Conservation (phyloP, 2,888 invertebrate species). For the Agrotis ipsilon region DNA sequence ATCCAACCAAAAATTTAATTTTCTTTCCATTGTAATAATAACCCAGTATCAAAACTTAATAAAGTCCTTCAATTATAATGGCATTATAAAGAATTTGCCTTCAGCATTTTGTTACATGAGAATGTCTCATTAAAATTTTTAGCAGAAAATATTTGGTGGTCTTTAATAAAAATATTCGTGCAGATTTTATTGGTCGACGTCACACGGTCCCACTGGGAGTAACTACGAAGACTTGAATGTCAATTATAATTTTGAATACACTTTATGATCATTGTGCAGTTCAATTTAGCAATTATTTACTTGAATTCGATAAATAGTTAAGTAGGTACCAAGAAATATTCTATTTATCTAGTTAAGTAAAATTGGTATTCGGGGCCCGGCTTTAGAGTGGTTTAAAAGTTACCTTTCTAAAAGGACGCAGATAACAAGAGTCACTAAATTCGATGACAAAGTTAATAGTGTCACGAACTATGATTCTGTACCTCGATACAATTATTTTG, state of each 20-base stretch:
- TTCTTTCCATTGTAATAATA: constrained; percentile 41
- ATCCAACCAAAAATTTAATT: constrained; percentile 31
- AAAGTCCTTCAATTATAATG: constrained; percentile 60
- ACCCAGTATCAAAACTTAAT: constrained; percentile 52
- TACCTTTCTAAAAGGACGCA: too few relatives aligned
- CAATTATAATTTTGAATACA: constrained; percentile 65
- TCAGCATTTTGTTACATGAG: constrained; percentile 68
- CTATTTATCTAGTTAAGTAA: not conserved
- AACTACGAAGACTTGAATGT: constrained; percentile 71
- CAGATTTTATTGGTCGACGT: constrained; percentile 66
- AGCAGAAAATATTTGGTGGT: constrained; percentile 68
- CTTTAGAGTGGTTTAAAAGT: too few relatives aligned
- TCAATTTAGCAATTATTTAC: not conserved
- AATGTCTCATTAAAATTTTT: constrained; percentile 74
- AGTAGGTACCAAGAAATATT: not conserved
- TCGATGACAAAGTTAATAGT: too few relatives aligned
- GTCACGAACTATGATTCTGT: too few relatives aligned
- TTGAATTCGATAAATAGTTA: not conserved
- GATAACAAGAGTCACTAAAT: too few relatives aligned
- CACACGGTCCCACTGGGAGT: constrained; percentile 66
- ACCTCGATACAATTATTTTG: too few relatives aligned
- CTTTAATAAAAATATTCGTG: constrained; percentile 68
- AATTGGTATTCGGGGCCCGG: too few relatives aligned
- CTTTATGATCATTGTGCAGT: too few relatives aligned
- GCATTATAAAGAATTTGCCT: constrained; percentile 64